Percentiles rank a stretch among this genome's conserved stretches.
These are phyloP conservation scores for Xenopus laevis DNA, from an alignment of 2,113 vertebrate genomes.

Conservation along the genomic window DNA sequence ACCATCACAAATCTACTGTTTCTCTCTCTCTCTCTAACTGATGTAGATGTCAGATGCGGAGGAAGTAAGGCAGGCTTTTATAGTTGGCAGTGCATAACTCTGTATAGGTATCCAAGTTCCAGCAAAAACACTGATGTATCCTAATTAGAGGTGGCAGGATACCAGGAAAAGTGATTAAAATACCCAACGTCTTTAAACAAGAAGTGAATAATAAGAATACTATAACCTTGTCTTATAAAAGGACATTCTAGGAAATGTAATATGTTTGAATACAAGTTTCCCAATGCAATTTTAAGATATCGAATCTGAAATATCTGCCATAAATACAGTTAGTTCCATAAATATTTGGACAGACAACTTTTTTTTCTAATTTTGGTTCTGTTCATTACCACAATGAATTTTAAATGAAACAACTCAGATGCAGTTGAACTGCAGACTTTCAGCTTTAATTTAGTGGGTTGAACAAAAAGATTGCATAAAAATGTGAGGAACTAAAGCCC, in stretches of 20 bases:
- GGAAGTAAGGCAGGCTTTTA: slow-evolving; percentile 16
- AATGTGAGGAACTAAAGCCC: no score
- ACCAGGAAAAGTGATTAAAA: slow-evolving; percentile 13
- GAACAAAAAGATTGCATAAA: no score
- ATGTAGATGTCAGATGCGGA: slow-evolving; percentile 17
- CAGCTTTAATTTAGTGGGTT: no score
- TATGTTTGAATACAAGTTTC: neutral
- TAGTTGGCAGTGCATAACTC: slow-evolving; percentile 1
- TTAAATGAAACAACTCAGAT: no score
- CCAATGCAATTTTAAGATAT: neutral
- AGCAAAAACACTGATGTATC: neutral
- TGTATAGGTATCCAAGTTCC: neutral
- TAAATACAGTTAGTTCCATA: no score
- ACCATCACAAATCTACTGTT: neutral
- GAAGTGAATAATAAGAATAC: neutral
- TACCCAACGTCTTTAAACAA: neutral
- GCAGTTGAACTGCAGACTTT: no score
- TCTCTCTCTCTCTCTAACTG: neutral
- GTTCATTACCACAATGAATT: no score
- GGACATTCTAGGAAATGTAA: neutral
- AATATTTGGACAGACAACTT: no score
- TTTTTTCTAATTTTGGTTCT: no score
- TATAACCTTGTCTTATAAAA: neutral
- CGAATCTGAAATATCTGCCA: neutral
- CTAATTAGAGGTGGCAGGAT: slow-evolving; percentile 12